These are phyloP conservation scores for Gobio gobio DNA, from an alignment of 2,113 vertebrate genomes.

Conservation along the genomic window DNA sequence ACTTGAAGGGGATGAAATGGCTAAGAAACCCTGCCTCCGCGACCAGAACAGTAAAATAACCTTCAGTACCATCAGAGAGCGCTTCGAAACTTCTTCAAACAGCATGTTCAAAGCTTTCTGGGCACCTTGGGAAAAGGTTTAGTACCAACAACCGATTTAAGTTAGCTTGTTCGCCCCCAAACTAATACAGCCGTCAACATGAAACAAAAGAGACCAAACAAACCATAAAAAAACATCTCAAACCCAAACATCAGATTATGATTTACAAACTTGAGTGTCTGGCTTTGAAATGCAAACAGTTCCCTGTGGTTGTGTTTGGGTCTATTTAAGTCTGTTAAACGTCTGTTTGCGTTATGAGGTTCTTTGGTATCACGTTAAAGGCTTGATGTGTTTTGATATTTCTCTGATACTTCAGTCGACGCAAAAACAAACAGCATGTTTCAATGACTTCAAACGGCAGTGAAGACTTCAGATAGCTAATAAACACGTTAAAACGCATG, in stretches of 20 bases:
- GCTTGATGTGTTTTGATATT: constrained; percentile 28
- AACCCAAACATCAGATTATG: constrained; percentile 30
- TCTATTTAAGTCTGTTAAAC: constrained; percentile 29
- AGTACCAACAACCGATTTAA: constrained; percentile 22
- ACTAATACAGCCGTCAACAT: constrained; percentile 9
- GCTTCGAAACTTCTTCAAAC: constrained; percentile 13
- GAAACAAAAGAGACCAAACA: constrained; percentile 24
- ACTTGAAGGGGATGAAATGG: not conserved
- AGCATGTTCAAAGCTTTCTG: not conserved
- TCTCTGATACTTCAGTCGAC: constrained; percentile 4
- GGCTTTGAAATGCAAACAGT: constrained; percentile 40
- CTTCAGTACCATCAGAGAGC: not conserved
- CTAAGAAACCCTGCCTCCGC: not conserved
- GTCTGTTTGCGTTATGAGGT: constrained; percentile 6
- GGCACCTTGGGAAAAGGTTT: constrained; percentile 21
- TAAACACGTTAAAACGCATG: not conserved
- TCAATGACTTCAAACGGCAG: constrained; percentile 8
- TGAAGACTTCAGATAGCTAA: not conserved
- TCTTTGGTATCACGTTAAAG: constrained; percentile 1
- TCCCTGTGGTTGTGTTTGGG: constrained; percentile 24
- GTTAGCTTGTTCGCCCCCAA: constrained; percentile 15
- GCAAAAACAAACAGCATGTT: constrained; percentile 28
- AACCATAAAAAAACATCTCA: not conserved
- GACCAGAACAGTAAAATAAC: constrained; percentile 11
- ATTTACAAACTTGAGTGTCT: constrained; percentile 27